Evolutionary conservation across 2,797 vertebrate species (phyloP).

Genomic region (Austrolebias charrua): DNA sequence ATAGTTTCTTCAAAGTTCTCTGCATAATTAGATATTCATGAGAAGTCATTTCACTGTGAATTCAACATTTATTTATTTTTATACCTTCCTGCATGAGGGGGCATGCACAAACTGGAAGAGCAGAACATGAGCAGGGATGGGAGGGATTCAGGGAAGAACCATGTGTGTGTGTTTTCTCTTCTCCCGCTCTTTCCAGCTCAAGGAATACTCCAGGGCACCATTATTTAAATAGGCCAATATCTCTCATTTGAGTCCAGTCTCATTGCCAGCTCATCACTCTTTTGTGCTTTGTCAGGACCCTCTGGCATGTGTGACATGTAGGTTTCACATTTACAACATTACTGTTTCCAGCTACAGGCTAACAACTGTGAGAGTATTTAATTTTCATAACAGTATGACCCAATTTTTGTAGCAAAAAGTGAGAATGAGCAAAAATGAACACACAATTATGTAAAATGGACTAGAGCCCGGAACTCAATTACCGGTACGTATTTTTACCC

Average conservation of each 20-base stretch:
- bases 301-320: background rate
- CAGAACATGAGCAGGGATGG: conserved; percentile 9
- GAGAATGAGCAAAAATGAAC: background rate
- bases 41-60: conserved; percentile 49
- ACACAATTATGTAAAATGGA: background rate
- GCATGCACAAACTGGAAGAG: conserved; percentile 14
- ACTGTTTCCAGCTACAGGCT: background rate
- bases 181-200: conserved; percentile 21
- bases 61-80: conserved; percentile 61
- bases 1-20: conserved; percentile 51
- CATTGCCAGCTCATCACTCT: background rate
- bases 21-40: conserved; percentile 46
- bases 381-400: background rate
- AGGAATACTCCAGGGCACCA: conserved; percentile 12
- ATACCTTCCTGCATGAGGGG: conserved; percentile 14
- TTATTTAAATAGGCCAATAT: conserved; percentile 13
- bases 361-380: background rate
- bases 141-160: conserved; percentile 13
- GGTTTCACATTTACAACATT: background rate
- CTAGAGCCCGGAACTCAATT: background rate
- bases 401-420: background rate
- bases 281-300: background rate
- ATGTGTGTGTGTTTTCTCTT: conserved; percentile 1
- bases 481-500: background rate
- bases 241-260: background rate